Conservation (phyloP, 1,140 invertebrate genomes). For the Mercenaria mercenaria region DNA sequence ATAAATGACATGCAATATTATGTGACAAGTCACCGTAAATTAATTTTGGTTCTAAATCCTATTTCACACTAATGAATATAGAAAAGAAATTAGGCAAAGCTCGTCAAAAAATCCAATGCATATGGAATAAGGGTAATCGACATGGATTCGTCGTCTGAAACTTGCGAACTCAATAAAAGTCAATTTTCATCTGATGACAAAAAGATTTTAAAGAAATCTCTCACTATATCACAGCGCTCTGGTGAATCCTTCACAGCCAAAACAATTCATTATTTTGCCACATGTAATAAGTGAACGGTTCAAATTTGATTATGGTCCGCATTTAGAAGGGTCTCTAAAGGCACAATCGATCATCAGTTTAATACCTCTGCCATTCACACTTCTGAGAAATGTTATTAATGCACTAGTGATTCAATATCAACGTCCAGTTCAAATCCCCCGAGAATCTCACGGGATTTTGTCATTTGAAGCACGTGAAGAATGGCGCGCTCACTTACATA, state of each 20-base stretch:
- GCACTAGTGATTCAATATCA: slow-evolving; percentile 68
- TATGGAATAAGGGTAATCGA: slow-evolving; percentile 54
- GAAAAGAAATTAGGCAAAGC: slow-evolving; percentile 51
- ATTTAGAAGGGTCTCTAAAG: slow-evolving; percentile 74
- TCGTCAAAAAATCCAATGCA: slow-evolving; percentile 54
- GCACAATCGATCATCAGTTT: slow-evolving; percentile 75
- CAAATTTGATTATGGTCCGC: slow-evolving; percentile 77
- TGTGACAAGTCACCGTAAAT: neutral
- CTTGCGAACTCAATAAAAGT: slow-evolving; percentile 64
- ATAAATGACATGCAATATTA: slow-evolving; percentile 16
- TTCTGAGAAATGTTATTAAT: slow-evolving; percentile 74
- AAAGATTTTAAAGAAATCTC: slow-evolving; percentile 65
- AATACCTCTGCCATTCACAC: slow-evolving; percentile 75
- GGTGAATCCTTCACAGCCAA: slow-evolving; percentile 51
- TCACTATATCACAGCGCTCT: slow-evolving; percentile 30
- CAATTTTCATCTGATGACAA: slow-evolving; percentile 63
- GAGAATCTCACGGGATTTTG: slow-evolving; percentile 65
- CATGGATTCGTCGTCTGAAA: slow-evolving; percentile 5
- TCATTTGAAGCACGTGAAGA: slow-evolving; percentile 46
- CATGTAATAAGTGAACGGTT: slow-evolving; percentile 71
- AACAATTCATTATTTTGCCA: slow-evolving; percentile 75
- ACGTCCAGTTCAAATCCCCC: slow-evolving; percentile 63
- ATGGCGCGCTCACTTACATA: slow-evolving; percentile 61
- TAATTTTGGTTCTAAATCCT: slow-evolving; percentile 4
- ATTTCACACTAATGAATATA: slow-evolving; percentile 33